Conservation (phyloP, 2,888 invertebrate species). For the Megamerina dolium region DNA sequence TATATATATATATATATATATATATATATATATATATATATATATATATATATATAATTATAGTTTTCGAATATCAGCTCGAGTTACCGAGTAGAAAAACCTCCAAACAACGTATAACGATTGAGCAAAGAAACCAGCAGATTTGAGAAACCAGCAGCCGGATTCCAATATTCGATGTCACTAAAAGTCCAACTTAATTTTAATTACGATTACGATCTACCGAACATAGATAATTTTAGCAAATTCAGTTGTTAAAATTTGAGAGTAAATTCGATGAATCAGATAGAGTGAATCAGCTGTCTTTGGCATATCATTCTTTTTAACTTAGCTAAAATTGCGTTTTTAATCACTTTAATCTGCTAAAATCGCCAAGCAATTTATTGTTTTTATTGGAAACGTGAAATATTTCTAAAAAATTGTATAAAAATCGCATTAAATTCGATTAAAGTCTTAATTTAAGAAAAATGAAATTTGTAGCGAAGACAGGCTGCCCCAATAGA, state of each 20-base stretch:
- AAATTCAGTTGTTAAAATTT: background rate
- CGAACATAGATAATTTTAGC: background rate
- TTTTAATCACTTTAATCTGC: background rate
- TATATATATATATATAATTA: no score
- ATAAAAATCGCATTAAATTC: no score
- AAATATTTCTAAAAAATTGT: no score
- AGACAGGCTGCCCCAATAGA: no score
- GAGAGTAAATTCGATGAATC: background rate
- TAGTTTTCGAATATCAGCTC: no score
- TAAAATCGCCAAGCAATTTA: no score
- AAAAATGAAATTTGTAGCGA: no score
- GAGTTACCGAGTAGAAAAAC: no score
- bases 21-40: background rate
- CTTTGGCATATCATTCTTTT: background rate
- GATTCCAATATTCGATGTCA: background rate
- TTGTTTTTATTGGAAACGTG: no score
- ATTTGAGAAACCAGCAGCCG: background rate
- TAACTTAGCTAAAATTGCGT: background rate
- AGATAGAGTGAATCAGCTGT: background rate
- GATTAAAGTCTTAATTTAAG: no score
- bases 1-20: constrained; percentile 1
- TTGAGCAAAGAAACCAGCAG: no score
- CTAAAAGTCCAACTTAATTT: background rate
- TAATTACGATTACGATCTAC: background rate
- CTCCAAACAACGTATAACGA: no score